Base-by-base conservation (phyloP, 2,888 invertebrate species). In the Noctua janthina region DNA sequence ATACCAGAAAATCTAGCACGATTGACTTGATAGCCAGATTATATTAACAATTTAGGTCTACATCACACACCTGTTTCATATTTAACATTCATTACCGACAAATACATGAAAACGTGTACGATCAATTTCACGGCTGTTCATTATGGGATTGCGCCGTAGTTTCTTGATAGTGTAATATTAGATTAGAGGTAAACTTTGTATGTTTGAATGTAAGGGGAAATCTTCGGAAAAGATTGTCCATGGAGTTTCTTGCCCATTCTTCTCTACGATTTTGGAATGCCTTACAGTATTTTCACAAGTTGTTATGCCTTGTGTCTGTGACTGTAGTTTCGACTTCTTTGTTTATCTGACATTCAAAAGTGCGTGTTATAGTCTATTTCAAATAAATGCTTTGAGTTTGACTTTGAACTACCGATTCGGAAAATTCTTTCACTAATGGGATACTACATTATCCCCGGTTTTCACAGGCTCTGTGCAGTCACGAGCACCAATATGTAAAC, bases 1-100 rank as follows among this genome's bases (percentile, higher is more conserved):
- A 15, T 51, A 56, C 7, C 7, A 62, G 15, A 64, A 78, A 84
- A 29, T 15, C n/a, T 20, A 70, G 2, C 11, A 51, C 29, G 35
- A 39, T 51, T 59, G 59, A 80, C 68, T 72, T 54, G 68, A 68
- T 68, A 68, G 39, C n/a, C 8, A 68, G 20, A 68, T 72, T 85
- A 68, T 81, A 70, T 56, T 2, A 81, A 56, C 29, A 70, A 85
- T 82, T 70, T 82, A 43, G 74, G 86, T 56, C 59, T 66, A 85
- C 69, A 43, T 74, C 51, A 43, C 59, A 67, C 86, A 83, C 83
- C 83, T 83, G 83, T 72, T 74, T 54, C 4, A 62, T 69, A 69
- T 82, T 56, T 20, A 85, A 69, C 62, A 69, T 70, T 66, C 71
- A 74, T 74, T 39, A 82, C 68, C 56, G 23, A 62, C 72, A 56